Evolutionary conservation across 1,140 invertebrate genomes (phyloP), one percentile per base, ranked within the genome.

Genomic region (Eumeta japonica): DNA sequence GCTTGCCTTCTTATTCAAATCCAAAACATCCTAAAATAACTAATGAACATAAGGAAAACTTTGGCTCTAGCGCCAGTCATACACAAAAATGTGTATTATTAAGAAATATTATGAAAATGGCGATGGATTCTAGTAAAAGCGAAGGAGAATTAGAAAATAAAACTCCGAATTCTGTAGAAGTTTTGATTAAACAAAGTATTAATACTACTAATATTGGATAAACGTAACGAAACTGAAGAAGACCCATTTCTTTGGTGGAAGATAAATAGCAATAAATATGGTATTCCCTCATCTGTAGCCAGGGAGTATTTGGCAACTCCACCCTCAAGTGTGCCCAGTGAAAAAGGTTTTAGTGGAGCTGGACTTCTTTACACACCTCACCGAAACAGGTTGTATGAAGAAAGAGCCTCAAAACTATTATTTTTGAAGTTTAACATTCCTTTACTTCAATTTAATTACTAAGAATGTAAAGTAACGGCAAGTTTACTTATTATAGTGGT

Each of bases 161-260:
- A 18, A 46, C 44, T 41, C 38, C 35, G 43, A 46, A 41, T 37
- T 33, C 41, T 12, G 2, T 44, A 37, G 35, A 46, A 43, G 29
- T 41, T 16, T 43, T 43, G 38, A 46, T 43, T 34, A 41, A 40
- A 45, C 40, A 43, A 43, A 39, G 37, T 38, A 37, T 43, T 35
- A 45, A 37, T 35, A 50, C 34, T 50, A 46, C 34, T n/a, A n/a
- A 28, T 39, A 10, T 38, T 37, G 38, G 39, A 45, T 37, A 48
- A 48, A 48, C 41, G 38, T 28, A 40, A 44, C 31, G 28, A 33
- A 48, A 48, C 38, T 44, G 35, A 41, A 40, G 39, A 39, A 40
- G 41, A 46, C 33, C 41, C 41, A 35, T 37, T 50, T 39, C 35
- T 41, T 46, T 47, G 45, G 44, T 47, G 38, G 48, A 50, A 50